These are phyloP conservation scores for Eidolon dupreanum DNA, from an alignment of 2,797 vertebrate genomes.

Conservation along the genomic window DNA sequence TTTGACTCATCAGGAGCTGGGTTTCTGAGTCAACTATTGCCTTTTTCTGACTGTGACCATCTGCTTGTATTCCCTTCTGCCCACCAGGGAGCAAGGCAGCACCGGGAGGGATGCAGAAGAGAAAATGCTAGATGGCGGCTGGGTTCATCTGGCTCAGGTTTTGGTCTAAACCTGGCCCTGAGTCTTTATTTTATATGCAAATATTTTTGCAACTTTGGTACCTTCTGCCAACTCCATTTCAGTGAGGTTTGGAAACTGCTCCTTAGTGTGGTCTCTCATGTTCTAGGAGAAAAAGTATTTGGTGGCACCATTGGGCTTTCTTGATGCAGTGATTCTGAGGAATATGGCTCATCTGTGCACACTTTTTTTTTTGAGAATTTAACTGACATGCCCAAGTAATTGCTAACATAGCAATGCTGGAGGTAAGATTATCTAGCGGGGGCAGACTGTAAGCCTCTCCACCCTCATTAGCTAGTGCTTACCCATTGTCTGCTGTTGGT, in stretches of 20 bases:
- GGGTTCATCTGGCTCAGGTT: not conserved
- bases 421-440: not conserved
- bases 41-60: not conserved
- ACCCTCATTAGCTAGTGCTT: not conserved
- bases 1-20: not conserved
- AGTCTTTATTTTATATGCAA: not conserved
- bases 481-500: not conserved
- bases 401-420: not conserved
- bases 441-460: not conserved
- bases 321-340: not conserved
- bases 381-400: not conserved
- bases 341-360: not conserved
- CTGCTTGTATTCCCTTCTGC: not conserved
- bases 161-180: not conserved
- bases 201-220: not conserved
- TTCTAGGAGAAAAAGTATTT: not conserved
- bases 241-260: not conserved
- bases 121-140: not conserved
- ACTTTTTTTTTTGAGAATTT: not conserved
- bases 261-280: not conserved
- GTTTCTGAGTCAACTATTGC: not conserved
- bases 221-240: not conserved
- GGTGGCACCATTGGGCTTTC: not conserved
- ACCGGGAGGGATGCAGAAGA: not conserved
- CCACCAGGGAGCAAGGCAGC: not conserved